Conservation (phyloP, 2,113 vertebrate genomes). For the Pseudopodoces humilis region DNA sequence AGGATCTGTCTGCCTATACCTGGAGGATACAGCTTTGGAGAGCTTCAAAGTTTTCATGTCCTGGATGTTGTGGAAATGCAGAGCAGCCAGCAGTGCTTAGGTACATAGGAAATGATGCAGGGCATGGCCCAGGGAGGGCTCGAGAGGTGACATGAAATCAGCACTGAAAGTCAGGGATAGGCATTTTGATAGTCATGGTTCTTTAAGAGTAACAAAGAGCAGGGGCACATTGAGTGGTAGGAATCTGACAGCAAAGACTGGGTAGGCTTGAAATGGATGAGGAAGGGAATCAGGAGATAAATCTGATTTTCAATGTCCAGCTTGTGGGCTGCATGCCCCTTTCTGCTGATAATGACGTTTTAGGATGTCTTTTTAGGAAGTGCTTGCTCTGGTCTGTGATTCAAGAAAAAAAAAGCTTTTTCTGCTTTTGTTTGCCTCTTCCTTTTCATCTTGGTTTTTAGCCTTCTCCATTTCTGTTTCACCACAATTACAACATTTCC, state of each 20-base stretch:
- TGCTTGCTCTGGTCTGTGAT: neutral
- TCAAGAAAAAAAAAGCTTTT: neutral
- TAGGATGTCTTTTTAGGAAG: neutral
- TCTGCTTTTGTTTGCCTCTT: neutral
- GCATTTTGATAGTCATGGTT: neutral
- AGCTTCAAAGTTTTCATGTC: neutral
- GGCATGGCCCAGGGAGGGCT: neutral
- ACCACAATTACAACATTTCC: neutral
- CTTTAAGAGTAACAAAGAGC: neutral
- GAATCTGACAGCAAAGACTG: neutral
- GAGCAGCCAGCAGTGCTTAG: neutral
- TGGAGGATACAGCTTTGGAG: neutral
- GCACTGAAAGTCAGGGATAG: neutral
- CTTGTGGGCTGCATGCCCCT: neutral
- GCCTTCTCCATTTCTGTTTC: neutral
- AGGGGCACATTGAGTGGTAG: fast-evolving
- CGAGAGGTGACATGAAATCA: neutral
- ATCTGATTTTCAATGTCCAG: neutral
- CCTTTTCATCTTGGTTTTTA: neutral
- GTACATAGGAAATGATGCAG: neutral
- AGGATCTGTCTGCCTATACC: neutral
- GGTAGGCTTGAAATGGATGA: neutral
- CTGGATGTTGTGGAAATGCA: neutral
- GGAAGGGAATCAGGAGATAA: neutral
- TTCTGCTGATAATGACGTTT: neutral